Percentiles rank a stretch among this genome's conserved stretches.
phyloP scores from a whole-genome alignment of 2,888 invertebrate species.

The Smittia sp. region DNA sequence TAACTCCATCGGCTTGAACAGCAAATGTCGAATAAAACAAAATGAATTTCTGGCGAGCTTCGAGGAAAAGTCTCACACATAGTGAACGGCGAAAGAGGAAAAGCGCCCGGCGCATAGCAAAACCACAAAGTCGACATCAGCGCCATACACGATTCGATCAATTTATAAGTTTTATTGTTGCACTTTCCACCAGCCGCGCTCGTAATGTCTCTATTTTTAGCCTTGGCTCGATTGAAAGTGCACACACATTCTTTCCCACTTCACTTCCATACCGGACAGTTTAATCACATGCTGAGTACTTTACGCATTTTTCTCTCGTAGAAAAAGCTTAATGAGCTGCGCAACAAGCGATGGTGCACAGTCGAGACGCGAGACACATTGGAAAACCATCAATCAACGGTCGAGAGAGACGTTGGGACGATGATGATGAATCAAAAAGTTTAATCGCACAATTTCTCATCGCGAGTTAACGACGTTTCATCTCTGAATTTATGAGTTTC shows the following conservation, averaged over 20 bases:
- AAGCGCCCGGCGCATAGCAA: too few relatives aligned
- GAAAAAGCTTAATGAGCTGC: neutral
- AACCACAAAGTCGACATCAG: too few relatives aligned
- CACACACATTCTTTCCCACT: neutral
- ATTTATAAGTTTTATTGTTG: conserved; percentile 12
- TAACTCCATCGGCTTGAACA: too few relatives aligned
- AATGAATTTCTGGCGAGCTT: too few relatives aligned
- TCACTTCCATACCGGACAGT: neutral
- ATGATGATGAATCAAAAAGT: neutral
- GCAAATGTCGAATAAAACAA: too few relatives aligned
- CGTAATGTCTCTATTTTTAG: conserved; percentile 18
- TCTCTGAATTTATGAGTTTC: neutral
- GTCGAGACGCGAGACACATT: neutral
- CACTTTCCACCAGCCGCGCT: neutral
- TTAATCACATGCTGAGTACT: conserved; percentile 20
- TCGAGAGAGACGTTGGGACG: neutral
- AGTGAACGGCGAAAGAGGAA: too few relatives aligned
- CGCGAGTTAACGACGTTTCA: neutral
- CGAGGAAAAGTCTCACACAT: too few relatives aligned
- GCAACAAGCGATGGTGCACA: neutral
- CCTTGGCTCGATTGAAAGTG: neutral
- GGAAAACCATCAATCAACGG: conserved; percentile 7
- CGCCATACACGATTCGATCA: too few relatives aligned
- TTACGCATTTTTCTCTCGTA: neutral
- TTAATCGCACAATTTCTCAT: neutral